Evolutionary conservation across 2,888 invertebrate genomes (phyloP), one percentile per base, ranked within the genome.

Genomic region (Drosophila mimica): DNA sequence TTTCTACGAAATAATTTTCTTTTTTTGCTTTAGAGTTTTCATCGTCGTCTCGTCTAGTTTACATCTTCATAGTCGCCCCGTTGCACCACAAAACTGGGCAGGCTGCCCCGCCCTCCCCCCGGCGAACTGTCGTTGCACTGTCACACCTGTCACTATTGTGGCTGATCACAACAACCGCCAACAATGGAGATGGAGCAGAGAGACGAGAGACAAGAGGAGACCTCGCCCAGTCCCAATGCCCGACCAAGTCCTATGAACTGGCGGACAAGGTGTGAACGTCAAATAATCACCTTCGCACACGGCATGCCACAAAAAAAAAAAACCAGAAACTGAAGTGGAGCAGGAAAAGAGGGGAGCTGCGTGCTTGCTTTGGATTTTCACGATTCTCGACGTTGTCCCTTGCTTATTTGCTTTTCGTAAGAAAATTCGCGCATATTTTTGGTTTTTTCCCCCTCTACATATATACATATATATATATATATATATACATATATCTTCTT

Each of bases 131-230:
- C 83, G 77, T 72, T 54, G 74, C 83, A 86, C 83, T 87, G 87
- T 87, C 87, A 88, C 87, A 87, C 87, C 87, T 87, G 87, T 87
- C 87, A 88, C 82, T 86, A 78, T 83, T 88, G 86, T 79, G 87
- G 87, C 88, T 86, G 88, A 86, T 87, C 87, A 87, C 82, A 86
- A 80, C 83, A 86, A 81, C 77, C 82, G 84, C 88, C 83, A 76
- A 69, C 81, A 75, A 72, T 72, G 68, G 62, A 58, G 68, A 56
- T n/a, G 60, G 13, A 8, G 46, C 25, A 8, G 15, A 15, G 46
- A 46, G 46, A 46, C 25, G 15, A 25, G 46, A 58, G 58, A 56
- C 67, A 52, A 54, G 25, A 3, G 25, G 2, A 1, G 75, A 76
- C 82, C 76, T 79, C 84, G 74, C 76, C 79, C 74, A 76, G 70